A percentile compares a stretch with the other conserved stretches of the same genome.
Conservation (phyloP, 2,888 invertebrate genomes). For the Cordilura impudica region DNA sequence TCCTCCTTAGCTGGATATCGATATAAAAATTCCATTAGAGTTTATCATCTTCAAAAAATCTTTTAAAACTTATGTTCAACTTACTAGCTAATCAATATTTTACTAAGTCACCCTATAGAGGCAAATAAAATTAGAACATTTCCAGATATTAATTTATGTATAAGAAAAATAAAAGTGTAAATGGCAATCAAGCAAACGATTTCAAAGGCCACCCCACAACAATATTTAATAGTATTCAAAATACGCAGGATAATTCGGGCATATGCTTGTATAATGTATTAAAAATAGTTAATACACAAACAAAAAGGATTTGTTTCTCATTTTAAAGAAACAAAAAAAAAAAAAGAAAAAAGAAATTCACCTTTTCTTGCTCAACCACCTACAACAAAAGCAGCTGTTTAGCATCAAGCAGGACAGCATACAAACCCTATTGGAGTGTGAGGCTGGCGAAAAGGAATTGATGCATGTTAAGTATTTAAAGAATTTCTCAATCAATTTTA, state of each 20-base stretch:
- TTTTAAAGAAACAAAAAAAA: no score
- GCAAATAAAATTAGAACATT: slow-evolving; percentile 58
- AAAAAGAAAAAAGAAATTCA: slow-evolving; percentile 46
- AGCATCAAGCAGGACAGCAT: slow-evolving; percentile 22
- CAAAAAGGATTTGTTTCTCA: slow-evolving; percentile 6
- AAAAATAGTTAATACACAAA: slow-evolving; percentile 1
- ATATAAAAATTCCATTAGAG: slow-evolving; percentile 30
- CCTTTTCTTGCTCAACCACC: slow-evolving; percentile 35
- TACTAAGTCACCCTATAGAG: slow-evolving; percentile 32
- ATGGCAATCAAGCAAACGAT: slow-evolving; percentile 57
- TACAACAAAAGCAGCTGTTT: slow-evolving; percentile 47
- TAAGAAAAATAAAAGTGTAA: slow-evolving; percentile 61
- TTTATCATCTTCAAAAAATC: slow-evolving; percentile 23
- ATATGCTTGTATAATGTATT: slow-evolving; percentile 14
- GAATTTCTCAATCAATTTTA: slow-evolving; percentile 77
- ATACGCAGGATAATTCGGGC: not conserved
- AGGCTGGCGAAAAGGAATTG: slow-evolving; percentile 32
- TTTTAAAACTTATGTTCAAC: not conserved
- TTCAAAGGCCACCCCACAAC: not conserved
- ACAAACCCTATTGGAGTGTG: not conserved
- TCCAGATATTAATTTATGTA: no score
- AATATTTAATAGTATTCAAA: not conserved
- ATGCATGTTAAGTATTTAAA: slow-evolving; percentile 70
- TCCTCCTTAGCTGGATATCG: no score
- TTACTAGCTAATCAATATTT: not conserved